These are phyloP conservation scores for Furcifer pardalis DNA, from an alignment of 2,797 vertebrate species.

Conservation along the genomic window DNA sequence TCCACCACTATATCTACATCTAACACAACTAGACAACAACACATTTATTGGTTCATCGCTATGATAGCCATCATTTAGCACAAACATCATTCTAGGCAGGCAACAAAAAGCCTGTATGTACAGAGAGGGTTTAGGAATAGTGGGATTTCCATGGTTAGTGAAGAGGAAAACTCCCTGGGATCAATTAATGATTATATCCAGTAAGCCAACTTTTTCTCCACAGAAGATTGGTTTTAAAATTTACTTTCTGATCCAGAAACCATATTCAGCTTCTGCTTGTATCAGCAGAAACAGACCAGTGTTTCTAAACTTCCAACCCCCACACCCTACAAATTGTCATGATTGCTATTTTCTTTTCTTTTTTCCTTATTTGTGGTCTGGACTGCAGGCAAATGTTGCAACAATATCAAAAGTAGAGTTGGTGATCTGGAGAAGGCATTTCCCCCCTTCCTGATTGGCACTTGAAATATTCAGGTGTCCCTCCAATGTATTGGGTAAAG, in stretches of 20 bases:
- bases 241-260: neutral
- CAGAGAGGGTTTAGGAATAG: too few relatives aligned
- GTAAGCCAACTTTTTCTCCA: neutral
- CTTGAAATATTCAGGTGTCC: neutral
- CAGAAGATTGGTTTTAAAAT: neutral
- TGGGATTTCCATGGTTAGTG: neutral
- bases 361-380: neutral
- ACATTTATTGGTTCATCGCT: too few relatives aligned
- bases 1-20: too few relatives aligned
- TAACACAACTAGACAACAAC: neutral
- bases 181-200: neutral
- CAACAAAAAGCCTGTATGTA: neutral
- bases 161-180: neutral
- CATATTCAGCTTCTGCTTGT: neutral
- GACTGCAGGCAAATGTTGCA: neutral
- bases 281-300: neutral
- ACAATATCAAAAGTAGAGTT: neutral
- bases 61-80: too few relatives aligned
- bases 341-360: neutral
- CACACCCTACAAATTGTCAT: neutral
- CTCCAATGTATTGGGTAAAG: neutral
- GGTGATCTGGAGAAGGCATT: neutral
- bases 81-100: neutral
- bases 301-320: neutral
- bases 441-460: neutral